Conservation (phyloP, 1,140 invertebrate species). For the Dryas iulia region DNA sequence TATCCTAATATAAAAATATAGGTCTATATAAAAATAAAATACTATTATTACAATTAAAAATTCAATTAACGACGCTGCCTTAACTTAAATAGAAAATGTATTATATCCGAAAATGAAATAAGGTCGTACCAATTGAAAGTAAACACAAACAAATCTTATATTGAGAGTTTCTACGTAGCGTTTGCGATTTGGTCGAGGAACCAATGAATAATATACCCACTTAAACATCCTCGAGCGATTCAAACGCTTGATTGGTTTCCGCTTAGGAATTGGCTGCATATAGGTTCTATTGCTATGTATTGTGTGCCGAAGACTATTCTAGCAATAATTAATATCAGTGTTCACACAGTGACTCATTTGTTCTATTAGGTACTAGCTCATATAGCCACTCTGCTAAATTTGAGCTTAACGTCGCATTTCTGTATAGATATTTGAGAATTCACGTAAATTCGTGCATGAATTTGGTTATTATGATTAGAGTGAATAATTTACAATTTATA, state of each 20-base stretch:
- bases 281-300: slow-evolving; percentile 21
- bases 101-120: not conserved
- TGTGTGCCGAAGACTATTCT: slow-evolving; percentile 13
- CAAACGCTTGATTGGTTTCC: slow-evolving; percentile 43
- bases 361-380: slow-evolving; percentile 2
- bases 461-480: no score
- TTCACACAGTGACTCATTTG: slow-evolving; percentile 7
- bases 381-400: not conserved
- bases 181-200: slow-evolving; percentile 31
- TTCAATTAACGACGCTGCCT: not conserved
- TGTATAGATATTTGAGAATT: not conserved
- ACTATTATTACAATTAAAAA: not conserved
- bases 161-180: slow-evolving; percentile 17
- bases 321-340: slow-evolving; percentile 15
- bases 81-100: not conserved
- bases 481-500: no score
- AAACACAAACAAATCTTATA: slow-evolving; percentile 21
- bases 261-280: slow-evolving; percentile 42
- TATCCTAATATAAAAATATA: no score
- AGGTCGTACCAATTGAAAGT: not conserved
- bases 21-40: not conserved
- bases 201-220: slow-evolving; percentile 43
- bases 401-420: not conserved
- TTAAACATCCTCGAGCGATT: slow-evolving; percentile 40
- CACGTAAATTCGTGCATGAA: no score